Evolutionary conservation across 2,113 vertebrate species (phyloP), one percentile per base, ranked within the genome.

Genomic region (Pogona vitticeps): DNA sequence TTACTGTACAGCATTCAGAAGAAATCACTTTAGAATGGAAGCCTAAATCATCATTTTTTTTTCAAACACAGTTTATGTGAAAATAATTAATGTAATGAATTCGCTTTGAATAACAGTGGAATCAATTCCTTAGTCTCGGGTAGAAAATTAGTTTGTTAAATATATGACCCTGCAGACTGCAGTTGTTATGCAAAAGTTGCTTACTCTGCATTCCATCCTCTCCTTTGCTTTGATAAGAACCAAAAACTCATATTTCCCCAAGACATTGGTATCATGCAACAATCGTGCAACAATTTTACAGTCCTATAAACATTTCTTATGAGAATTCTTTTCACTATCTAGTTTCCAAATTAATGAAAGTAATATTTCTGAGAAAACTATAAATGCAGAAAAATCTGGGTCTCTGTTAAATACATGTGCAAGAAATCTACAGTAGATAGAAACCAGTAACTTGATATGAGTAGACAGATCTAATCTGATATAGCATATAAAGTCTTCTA

Each of bases 301-400:
- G 70, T 20, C 17, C 6, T 38, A n/a, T 63, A 73, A 73, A 81
- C 46, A 71, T 67, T 46, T 38, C 56, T 82, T 82, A 17, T 1
- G 83, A 83, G 89, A 58, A 12, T 82, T 81, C 78, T 15, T 73
- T 40, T 40, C 38, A 36, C 5, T 1, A 70, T 70, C 77, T 61
- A 0, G 3, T 76, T 87, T 82, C 65, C 68, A 8, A 38, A 18
- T n/a, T n/a, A 76, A 75, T 63, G 40, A 76, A 76, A 46, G 28
- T 52, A 52, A 85, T 46, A 58, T n/a, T 31, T 86, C 28, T 23
- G 61, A 79, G 88, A 87, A 40, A 14, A 58, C 83, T 88, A 38
- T 0, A 77, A 82, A 68, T 20, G 3, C 52, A 26, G 85, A 3
- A 36, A 76, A 77, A 85, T 36, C 28, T 67, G 82, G 7, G 73